phyloP scores from a whole-genome alignment of 92 coral and sea anemone species.

The Phymanthus crucifer region DNA sequence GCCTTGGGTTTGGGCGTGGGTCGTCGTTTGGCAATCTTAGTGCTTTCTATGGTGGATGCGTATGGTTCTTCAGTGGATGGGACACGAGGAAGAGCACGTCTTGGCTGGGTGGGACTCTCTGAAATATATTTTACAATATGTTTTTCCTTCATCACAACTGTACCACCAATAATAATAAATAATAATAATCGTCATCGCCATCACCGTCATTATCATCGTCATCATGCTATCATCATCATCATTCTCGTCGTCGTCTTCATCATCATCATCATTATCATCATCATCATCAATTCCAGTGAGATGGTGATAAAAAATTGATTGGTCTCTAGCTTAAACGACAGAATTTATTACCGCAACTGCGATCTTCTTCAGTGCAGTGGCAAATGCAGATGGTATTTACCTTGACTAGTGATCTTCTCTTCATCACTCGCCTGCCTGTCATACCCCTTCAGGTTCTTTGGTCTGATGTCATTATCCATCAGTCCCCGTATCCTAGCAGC shows the following conservation, averaged over 20 bases:
- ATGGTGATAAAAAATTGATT: no score
- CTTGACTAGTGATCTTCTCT: background rate
- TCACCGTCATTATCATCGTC: no score
- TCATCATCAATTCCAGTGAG: background rate
- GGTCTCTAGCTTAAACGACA: no score
- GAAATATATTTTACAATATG: background rate
- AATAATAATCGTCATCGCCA: background rate
- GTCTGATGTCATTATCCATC: constrained; percentile 62
- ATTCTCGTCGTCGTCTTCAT: background rate
- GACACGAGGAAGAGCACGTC: constrained; percentile 66
- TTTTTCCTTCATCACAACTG: background rate
- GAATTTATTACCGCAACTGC: no score
- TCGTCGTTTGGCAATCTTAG: constrained; percentile 63
- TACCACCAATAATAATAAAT: background rate
- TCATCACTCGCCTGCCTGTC: background rate
- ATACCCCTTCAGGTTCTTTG: constrained; percentile 4
- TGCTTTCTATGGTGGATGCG: constrained; percentile 75
- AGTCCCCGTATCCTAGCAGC: constrained; percentile 64
- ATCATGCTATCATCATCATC: background rate
- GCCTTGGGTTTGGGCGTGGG: constrained; percentile 59
- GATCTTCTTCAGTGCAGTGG: no score
- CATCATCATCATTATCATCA: background rate
- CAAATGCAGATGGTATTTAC: no score
- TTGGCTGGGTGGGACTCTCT: constrained; percentile 35
- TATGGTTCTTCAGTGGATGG: constrained; percentile 68